phyloP scores from a whole-genome alignment of 2,888 invertebrate genomes.

The Xylota segnis region DNA sequence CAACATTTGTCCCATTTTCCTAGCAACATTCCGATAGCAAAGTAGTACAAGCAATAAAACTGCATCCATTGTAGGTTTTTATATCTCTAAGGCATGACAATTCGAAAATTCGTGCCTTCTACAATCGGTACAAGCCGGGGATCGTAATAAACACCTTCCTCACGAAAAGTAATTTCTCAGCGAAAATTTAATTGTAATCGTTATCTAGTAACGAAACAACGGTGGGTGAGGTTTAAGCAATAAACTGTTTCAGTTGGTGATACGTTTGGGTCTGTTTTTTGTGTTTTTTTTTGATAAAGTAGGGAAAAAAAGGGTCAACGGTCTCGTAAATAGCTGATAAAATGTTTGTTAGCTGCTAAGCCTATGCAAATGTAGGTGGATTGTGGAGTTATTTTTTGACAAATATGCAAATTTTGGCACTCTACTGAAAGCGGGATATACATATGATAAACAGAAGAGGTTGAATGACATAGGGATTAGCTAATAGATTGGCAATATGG shows the following conservation, averaged over 20 bases:
- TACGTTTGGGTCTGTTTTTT: conserved; percentile 3
- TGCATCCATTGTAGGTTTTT: background rate
- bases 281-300: conserved; percentile 4
- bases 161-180: conserved; percentile 3
- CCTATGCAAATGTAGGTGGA: conserved; percentile 16
- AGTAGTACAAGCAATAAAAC: background rate
- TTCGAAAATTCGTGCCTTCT: background rate
- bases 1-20: background rate
- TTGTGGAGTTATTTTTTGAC: conserved; percentile 7
- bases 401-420: conserved; percentile 5
- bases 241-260: conserved; percentile 21
- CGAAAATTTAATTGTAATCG: conserved; percentile 33
- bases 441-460: background rate
- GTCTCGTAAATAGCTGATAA: conserved; percentile 42
- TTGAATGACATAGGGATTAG: background rate
- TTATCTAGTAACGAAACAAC: conserved; percentile 30
- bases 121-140: background rate
- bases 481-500: background rate
- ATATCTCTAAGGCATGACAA: background rate
- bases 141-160: background rate
- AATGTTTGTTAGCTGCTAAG: conserved; percentile 10
- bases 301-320: conserved; percentile 38
- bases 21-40: background rate
- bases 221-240: conserved; percentile 27
- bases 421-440: background rate